Base-by-base conservation (phyloP, 2,888 invertebrate species). In the Pachliopta kotzebuea region DNA sequence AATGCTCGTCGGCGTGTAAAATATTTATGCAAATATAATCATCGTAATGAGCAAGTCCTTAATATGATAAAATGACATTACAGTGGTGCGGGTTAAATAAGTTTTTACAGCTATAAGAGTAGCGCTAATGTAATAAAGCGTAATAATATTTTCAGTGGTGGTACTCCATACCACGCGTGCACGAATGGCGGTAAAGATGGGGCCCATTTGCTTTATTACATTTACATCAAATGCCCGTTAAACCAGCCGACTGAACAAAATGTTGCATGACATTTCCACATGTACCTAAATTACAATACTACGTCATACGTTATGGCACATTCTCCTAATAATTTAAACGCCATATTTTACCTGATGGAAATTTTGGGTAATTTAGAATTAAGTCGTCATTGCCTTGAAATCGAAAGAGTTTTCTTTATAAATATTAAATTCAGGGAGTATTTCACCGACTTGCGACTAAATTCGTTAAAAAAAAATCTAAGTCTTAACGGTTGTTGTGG, bases 161-260 rank as follows among this genome's bases (percentile, higher is more conserved):
- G 50, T 52, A 52, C 21, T 52, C 50, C 50, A 21, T 52, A 52
- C 50, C 50, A 52, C 50, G 21, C 50, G 49, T 61, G 50, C 61
- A 66, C 62, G 63, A 65, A 59, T 55, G 54, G 29, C 60, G 57
- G 57, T 23, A 61, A 65, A 68, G 66, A 69, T 81, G 80, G 75
- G 73, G 80, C 76, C 37, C 85, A 86, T 86, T 86, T 86, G 71
- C 79, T 81, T 87, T 65, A 87, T 86, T 86, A 86, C 86, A 86
- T 86, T 87, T 82, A 85, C 86, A 87, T 86, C 81, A 82, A 78
- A 79, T 75, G 75, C 76, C 83, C 83, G 80, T 85, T 84, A 85
- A 79, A 79, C 78, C 81, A 79, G 76, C 76, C 81, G 75, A 78
- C 80, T 80, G 81, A 76, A 85, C 79, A 81, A 83, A 85, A 86